Evolutionary conservation across 2,797 vertebrate genomes (phyloP).

Genomic region (Synaphobranchus kaupii): DNA sequence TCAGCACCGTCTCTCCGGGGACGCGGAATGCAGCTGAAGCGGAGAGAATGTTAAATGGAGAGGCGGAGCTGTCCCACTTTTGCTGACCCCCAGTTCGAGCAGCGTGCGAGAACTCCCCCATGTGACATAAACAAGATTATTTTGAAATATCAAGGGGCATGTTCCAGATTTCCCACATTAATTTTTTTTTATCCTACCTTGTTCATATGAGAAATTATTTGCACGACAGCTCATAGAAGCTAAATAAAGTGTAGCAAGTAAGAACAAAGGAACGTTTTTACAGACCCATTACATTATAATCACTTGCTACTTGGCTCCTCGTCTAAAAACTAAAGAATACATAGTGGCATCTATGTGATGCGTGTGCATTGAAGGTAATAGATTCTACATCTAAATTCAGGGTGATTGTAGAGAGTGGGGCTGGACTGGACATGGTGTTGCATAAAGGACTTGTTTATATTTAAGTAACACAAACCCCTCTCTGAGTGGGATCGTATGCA

Average conservation of each 20-base stretch:
- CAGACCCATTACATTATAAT: not conserved
- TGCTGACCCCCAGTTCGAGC: constrained; percentile 6
- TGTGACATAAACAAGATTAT: constrained; percentile 11
- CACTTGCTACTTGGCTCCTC: not conserved
- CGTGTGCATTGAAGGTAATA: not conserved
- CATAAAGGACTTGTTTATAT: not conserved
- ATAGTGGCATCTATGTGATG: not conserved
- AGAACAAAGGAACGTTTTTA: not conserved
- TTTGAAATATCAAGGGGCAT: constrained; percentile 20
- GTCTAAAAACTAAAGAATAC: not conserved
- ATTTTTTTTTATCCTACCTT: constrained; percentile 4
- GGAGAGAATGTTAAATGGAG: constrained; percentile 2
- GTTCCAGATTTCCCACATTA: constrained; percentile 14
- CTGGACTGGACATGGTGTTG: not conserved
- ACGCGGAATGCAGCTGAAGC: not conserved
- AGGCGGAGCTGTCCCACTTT: constrained; percentile 32
- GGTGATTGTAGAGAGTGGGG: not conserved
- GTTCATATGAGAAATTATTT: constrained; percentile 20
- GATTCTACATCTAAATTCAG: not conserved
- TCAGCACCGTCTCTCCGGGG: constrained; percentile 3
- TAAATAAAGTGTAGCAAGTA: constrained; percentile 19
- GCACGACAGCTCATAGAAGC: constrained; percentile 5
- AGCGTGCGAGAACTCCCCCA: constrained; percentile 11
- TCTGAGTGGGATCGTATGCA: not conserved
- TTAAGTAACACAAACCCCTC: not conserved